Evolutionary conservation across 2,888 invertebrate species (phyloP), one percentile per base, ranked within the genome.

Genomic region (Keiferia lycopersicella): DNA sequence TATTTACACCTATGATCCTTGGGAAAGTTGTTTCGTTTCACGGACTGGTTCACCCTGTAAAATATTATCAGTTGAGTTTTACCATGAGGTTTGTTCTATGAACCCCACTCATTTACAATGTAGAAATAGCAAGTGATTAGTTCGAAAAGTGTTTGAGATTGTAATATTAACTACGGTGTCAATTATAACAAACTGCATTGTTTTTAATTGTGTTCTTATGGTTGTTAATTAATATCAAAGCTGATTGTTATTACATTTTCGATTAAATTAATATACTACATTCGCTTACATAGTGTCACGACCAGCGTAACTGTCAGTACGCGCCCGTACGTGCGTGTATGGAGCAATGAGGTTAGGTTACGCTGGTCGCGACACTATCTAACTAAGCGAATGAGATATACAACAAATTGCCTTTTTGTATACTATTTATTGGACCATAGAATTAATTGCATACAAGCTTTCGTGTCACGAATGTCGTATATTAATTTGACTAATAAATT

Each of bases 191-290:
- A n/a, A 16, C 16, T 14, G 51, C 51, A 14, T 53, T 53, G 22
- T 53, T 26, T 22, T 50, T 26, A 53, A 12, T 53, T 7, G 6
- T 26, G 30, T 26, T 30, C 30, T n/a, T 34, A 26, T 26, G 12
- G 34, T 10, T 10, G n/a, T 34, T 56, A 16, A 34, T 34, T 56
- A 26, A 16, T 65, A 63, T 67, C 64, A 57, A 64, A 50, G 48
- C 51, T 64, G 50, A 60, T 53, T 59, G 60, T 63, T 66, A 62
- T 65, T 64, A 64, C 64, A 14, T 39, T 59, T 62, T 64, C 67
- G 61, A 66, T 65, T 66, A 57, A 64, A 16, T 60, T 56, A 30
- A 18, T n/a, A n/a, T n/a, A n/a, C n/a, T n/a, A n/a, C n/a, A n/a
- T n/a, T n/a, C n/a, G n/a, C n/a, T n/a, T n/a, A n/a, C n/a, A n/a